These are phyloP conservation scores for Sus cebifrons DNA, from an alignment of 2,797 vertebrate species.

Conservation along the genomic window DNA sequence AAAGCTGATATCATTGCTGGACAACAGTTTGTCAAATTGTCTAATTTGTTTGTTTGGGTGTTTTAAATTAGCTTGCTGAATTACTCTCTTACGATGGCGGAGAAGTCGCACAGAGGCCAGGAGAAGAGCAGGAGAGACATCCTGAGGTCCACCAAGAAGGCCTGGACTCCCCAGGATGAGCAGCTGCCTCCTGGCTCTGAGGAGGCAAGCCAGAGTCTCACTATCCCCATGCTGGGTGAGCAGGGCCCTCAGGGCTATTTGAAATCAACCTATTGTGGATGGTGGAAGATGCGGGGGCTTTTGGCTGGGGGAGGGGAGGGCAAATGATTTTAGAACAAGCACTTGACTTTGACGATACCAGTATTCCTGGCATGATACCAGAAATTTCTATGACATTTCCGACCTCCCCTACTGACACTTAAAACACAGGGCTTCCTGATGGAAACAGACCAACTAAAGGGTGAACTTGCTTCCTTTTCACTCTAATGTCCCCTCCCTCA, in stretches of 20 bases:
- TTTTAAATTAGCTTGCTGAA: conserved; percentile 45
- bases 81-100: conserved; percentile 70
- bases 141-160: conserved; percentile 70
- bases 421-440: not conserved
- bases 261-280: not conserved
- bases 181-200: not conserved
- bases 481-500: not conserved
- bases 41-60: not conserved
- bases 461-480: not conserved
- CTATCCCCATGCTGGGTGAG: conserved; percentile 60
- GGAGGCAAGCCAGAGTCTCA: not conserved
- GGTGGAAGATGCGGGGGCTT: not conserved
- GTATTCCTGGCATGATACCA: not conserved
- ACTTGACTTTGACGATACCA: not conserved
- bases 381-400: not conserved
- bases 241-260: not conserved
- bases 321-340: not conserved
- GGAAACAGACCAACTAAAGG: not conserved
- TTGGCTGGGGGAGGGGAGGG: not conserved
- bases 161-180: conserved; percentile 71
- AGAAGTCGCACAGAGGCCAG: conserved; percentile 27
- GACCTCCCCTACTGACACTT: not conserved
- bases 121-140: conserved; percentile 70
- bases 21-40: not conserved
- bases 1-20: not conserved